Conservation (phyloP, 1,140 invertebrate genomes). For the Metopolophium dirhodum region DNA sequence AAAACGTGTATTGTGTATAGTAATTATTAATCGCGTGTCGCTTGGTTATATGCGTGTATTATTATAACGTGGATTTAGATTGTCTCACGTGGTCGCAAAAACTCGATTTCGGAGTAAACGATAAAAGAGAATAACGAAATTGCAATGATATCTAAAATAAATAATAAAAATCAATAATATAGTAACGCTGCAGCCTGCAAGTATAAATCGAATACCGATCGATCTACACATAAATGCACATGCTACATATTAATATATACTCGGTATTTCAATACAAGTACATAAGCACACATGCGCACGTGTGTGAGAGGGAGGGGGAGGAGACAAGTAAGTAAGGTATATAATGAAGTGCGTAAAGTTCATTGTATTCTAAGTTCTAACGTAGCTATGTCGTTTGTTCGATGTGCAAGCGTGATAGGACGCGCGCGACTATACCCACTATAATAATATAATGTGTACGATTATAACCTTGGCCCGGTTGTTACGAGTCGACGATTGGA, state of each 20-base stretch:
- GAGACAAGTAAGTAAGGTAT: neutral
- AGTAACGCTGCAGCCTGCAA: too few relatives aligned
- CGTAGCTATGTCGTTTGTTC: conserved; percentile 25
- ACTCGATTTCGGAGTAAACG: neutral
- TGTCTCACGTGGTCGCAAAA: neutral
- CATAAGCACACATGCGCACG: neutral
- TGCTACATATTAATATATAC: neutral
- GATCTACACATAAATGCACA: neutral
- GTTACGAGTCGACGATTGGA: conserved; percentile 45
- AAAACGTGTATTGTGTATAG: neutral
- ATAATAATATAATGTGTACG: neutral
- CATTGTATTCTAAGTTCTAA: conserved; percentile 33
- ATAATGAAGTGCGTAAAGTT: conserved; percentile 38
- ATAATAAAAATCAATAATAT: too few relatives aligned
- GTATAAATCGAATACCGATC: neutral
- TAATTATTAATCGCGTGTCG: neutral
- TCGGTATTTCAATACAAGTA: neutral
- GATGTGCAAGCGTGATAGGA: conserved; percentile 47
- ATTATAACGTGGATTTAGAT: neutral
- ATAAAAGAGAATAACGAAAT: neutral
- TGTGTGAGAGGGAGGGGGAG: neutral
- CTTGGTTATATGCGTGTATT: neutral
- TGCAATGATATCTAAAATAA: neutral
- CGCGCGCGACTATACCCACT: neutral
- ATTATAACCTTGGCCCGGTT: conserved; percentile 55